phyloP scores from a whole-genome alignment of 2,113 vertebrate species.

The Amazona vittata region DNA sequence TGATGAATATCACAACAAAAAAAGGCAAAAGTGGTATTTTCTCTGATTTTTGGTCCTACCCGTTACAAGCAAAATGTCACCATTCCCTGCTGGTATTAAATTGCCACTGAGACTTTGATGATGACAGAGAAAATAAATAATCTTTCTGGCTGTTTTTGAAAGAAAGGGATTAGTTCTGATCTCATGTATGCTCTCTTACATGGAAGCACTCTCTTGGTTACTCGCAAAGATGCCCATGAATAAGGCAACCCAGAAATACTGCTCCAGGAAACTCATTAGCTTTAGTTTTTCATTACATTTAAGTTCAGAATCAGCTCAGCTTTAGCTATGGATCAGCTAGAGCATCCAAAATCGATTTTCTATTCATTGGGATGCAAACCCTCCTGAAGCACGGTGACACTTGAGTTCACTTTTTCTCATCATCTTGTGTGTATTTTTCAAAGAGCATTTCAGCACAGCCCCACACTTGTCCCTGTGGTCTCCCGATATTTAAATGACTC shows the following conservation, averaged over 20 bases:
- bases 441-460: background rate
- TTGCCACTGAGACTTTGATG: background rate
- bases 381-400: background rate
- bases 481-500: background rate
- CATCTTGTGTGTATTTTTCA: background rate
- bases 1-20: background rate
- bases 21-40: background rate
- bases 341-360: background rate
- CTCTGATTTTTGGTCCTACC: background rate
- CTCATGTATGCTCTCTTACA: background rate
- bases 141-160: background rate
- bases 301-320: background rate
- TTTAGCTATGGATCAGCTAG: background rate
- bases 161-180: background rate
- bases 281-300: background rate
- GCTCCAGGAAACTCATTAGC: background rate
- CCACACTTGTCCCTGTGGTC: background rate
- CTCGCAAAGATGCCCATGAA: background rate
- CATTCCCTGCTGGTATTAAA: background rate
- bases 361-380: slow-evolving; percentile 13
- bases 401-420: slow-evolving; percentile 3
- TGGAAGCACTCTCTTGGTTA: background rate
- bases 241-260: background rate
- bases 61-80: background rate
- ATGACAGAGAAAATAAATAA: background rate